Evolutionary conservation across 2,888 invertebrate species (phyloP), one percentile per base, ranked within the genome.

Genomic region (Leptinotarsa haldemani): DNA sequence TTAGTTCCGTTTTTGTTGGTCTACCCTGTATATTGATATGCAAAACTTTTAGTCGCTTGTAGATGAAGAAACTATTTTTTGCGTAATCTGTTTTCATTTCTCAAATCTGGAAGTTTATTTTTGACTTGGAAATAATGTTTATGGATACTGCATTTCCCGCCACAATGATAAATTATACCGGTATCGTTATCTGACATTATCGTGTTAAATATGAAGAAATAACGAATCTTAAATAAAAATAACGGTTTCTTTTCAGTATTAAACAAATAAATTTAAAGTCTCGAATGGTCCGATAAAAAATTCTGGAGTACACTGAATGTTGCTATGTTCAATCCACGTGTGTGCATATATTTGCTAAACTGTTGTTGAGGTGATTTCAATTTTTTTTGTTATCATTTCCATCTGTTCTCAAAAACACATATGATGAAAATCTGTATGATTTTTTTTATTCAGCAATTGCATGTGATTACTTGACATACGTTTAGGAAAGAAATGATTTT

Each of bases 161-260:
- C 61, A 61, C 61, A 61, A 16, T 25, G 61, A 61, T 61, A 61
- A 61, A 61, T 25, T 61, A 7, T n/a, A 30, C 16, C 61, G 61
- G 56, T 56, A 61, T 40, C 30, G 61, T 61, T 61, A 61, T 61
- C 61, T 61, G 18, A 61, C 61, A 40, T 61, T 61, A 61, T 61
- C 61, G 40, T 40, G 61, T 56, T 56, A 30, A 61, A 25, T 61
- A 61, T 61, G 61, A 61, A 61, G 61, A 61, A 61, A 61, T 61
- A 61, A 61, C 61, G 61, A 61, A 61, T 61, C 25, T 61, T 40
- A 3, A 30, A 25, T 61, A 61, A 61, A 61, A 25, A 61, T 61
- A 61, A 61, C 61, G 61, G 40, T 61, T 61, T 30, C 13, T 30
- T 30, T 30, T 61, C 30, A 61, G 30, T 18, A 61, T 61, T 30